Percentiles rank a stretch among this genome's conserved stretches.
Conservation (phyloP, 2,888 invertebrate species). For the Chalcosyrphus nemorum region DNA sequence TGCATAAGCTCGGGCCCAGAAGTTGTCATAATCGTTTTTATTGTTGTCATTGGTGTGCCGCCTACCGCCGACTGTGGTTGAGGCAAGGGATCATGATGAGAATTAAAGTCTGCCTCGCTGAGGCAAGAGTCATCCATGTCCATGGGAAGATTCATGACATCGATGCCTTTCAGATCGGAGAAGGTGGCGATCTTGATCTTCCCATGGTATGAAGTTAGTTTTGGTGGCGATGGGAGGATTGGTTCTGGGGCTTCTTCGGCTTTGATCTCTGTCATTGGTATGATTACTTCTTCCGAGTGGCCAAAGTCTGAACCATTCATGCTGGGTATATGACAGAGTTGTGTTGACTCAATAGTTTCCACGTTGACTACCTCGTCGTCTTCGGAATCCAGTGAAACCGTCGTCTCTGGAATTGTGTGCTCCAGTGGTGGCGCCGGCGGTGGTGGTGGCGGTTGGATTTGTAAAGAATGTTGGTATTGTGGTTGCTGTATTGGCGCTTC, state of each 20-base stretch:
- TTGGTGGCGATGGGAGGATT: constrained; percentile 30
- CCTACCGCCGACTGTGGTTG: constrained; percentile 12
- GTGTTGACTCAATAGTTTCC: constrained; percentile 49
- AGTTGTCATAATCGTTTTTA: constrained; percentile 36
- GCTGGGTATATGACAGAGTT: constrained; percentile 40
- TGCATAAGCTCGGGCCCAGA: constrained; percentile 85
- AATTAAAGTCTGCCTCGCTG: constrained; percentile 60
- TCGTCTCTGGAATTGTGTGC: not conserved
- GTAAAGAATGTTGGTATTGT: not conserved
- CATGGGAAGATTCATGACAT: constrained; percentile 90
- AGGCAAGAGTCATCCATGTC: constrained; percentile 85
- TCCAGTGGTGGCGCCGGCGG: too few relatives aligned
- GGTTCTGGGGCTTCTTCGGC: constrained; percentile 30
- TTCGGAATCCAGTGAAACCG: constrained; percentile 17
- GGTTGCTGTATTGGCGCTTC: not conserved
- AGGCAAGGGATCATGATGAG: constrained; percentile 17
- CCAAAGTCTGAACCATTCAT: constrained; percentile 57
- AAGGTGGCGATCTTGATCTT: constrained; percentile 65
- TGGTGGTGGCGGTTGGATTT: constrained; percentile 1
- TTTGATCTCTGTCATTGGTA: constrained; percentile 60
- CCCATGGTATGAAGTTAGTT: constrained; percentile 57
- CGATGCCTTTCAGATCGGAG: constrained; percentile 85
- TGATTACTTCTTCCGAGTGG: constrained; percentile 50
- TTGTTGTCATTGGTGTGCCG: constrained; percentile 6
- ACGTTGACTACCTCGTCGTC: constrained; percentile 65